Conservation (phyloP, 2,113 vertebrate genomes). For the Lepus americanus region DNA sequence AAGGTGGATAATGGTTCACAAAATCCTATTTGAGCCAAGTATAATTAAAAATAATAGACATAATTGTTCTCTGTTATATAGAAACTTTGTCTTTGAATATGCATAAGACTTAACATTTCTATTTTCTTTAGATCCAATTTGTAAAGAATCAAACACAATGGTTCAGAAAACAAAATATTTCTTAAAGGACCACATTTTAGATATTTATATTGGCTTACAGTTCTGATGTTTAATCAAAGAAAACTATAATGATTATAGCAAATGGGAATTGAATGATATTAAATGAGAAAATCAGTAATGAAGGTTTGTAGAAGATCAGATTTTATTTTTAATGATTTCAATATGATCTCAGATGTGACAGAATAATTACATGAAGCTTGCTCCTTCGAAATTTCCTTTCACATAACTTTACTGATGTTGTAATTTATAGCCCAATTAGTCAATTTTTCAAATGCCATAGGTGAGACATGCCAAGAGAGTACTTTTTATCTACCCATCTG, state of each 20-base stretch:
- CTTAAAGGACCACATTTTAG: slow-evolving; percentile 49
- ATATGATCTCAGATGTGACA: slow-evolving; percentile 55
- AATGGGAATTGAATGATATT: slow-evolving; percentile 60
- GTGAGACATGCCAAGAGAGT: background rate
- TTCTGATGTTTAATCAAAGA: slow-evolving; percentile 62
- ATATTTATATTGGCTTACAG: slow-evolving; percentile 39
- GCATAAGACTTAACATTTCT: background rate
- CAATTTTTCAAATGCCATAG: slow-evolving; percentile 54
- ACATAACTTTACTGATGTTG: slow-evolving; percentile 58
- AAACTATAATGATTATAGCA: slow-evolving; percentile 45
- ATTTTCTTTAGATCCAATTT: background rate
- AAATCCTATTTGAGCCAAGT: background rate
- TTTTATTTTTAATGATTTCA: slow-evolving; percentile 59
- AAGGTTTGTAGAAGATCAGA: slow-evolving; percentile 53
- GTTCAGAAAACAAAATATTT: slow-evolving; percentile 28
- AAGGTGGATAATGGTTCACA: background rate
- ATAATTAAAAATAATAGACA: background rate
- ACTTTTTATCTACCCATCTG: slow-evolving; percentile 14
- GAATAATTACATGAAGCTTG: slow-evolving; percentile 33
- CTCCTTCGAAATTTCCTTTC: slow-evolving; percentile 32
- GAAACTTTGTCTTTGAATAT: background rate
- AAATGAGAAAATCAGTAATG: slow-evolving; percentile 64
- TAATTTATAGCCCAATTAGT: slow-evolving; percentile 61
- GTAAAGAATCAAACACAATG: slow-evolving; percentile 20
- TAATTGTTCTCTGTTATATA: background rate